Evolutionary conservation across 2,797 vertebrate genomes (phyloP), one percentile per base, ranked within the genome.

Genomic region (Acomys russatus): DNA sequence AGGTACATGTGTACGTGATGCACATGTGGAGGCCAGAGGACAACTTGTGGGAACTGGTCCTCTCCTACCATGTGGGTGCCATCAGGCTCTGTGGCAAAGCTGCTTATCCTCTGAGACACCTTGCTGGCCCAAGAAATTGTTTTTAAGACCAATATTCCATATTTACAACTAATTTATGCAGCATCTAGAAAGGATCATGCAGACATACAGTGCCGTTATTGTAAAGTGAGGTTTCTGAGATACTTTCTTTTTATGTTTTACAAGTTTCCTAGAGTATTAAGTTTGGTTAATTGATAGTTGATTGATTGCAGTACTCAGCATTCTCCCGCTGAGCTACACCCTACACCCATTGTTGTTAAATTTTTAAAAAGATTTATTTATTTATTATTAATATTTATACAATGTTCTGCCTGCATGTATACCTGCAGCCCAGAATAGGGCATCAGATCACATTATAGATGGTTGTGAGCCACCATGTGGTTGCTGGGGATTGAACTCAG

Each of bases 241-340:
- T 93, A 79, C 68, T 82, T 66, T 68, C 77, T 88, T 76, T 79
- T 28, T 94, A 9, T 85, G n/a, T 59, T 93, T 76, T 61, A 59
- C 3, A 63, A 35, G 33, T 88, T 80, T 95, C 91, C 51, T 96
- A n/a, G 61, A 85, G 61, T 92, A 28, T 38, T 83, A 28, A 74
- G 33, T 79, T 79, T 28, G 78, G 83, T 74, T 85, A 56, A 51
- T 68, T 68, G 23, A 33, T 76, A 5, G 20, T 73, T 88, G 54
- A 30, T 49, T 76, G 38, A 54, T 38, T 91, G 25, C 6, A 56
- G 6, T 14, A 44, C 44, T 44, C 44, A 44, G 44, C 44, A 44
- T 44, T 44, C 44, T 44, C 3, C 44, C 44, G 4, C 44, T 44
- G 44, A 44, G 44, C 44, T 44, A 44, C 44, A 44, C 44, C 44